Percentiles rank a stretch among this genome's conserved stretches.
These are phyloP conservation scores for Bufo bufo DNA, from an alignment of 2,113 vertebrate species.

Conservation along the genomic window DNA sequence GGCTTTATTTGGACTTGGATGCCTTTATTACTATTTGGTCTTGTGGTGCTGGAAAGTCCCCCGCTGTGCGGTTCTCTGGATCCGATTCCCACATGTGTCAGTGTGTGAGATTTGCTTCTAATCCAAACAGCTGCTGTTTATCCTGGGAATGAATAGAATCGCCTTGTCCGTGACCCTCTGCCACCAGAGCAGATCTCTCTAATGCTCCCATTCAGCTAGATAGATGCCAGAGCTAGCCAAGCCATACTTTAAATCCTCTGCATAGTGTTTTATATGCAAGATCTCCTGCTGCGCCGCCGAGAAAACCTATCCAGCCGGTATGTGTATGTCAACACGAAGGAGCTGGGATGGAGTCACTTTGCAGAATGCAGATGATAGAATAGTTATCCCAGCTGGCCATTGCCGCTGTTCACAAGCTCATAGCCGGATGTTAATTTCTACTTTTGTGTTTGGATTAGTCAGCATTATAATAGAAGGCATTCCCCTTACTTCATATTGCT, in stretches of 20 bases:
- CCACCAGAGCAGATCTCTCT: conserved; percentile 8
- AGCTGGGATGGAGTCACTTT: not conserved
- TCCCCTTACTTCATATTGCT: not conserved
- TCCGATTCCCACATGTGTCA: conserved; percentile 39
- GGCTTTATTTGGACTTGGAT: not conserved
- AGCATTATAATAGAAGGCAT: not conserved
- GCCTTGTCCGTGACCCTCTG: conserved; percentile 8
- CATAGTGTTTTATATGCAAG: conserved; percentile 21
- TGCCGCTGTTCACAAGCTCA: not conserved
- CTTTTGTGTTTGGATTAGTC: not conserved
- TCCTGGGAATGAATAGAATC: conserved; percentile 6
- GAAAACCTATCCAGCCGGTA: conserved; percentile 9
- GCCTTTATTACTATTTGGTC: not conserved
- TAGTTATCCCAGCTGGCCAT: not conserved
- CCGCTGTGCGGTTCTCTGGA: conserved; percentile 11
- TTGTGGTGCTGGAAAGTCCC: not conserved
- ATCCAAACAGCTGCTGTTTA: conserved; percentile 49
- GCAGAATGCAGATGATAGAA: not conserved
- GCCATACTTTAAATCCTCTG: not conserved
- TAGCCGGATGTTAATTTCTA: not conserved
- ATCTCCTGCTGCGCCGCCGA: not conserved
- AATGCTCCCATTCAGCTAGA: not conserved
- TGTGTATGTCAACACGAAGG: not conserved
- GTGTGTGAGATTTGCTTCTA: conserved; percentile 32
- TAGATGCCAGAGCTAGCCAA: not conserved